Conservation (phyloP, 1,140 invertebrate genomes). For the Amyelois transitella region DNA sequence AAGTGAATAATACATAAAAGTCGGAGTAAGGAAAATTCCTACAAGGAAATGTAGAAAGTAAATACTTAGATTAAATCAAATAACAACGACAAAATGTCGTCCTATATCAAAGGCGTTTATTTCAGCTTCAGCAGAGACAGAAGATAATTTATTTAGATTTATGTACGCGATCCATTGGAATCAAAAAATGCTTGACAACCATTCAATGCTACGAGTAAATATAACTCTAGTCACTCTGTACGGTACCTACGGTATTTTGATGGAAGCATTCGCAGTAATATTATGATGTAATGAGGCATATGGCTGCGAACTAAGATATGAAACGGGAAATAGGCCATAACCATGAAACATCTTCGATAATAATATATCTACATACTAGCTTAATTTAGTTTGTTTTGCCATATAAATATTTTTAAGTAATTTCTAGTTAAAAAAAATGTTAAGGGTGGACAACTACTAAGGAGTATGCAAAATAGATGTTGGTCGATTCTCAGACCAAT, state of each 20-base stretch:
- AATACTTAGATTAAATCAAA: not conserved
- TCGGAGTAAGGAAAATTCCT: too few relatives aligned
- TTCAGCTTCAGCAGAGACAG: conserved; percentile 5
- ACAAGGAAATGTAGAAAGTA: not conserved
- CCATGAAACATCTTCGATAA: not conserved
- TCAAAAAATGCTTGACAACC: conserved; percentile 27
- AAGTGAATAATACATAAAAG: too few relatives aligned
- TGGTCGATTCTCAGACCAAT: too few relatives aligned
- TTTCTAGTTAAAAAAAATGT: too few relatives aligned
- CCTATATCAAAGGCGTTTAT: not conserved
- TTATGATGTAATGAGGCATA: not conserved
- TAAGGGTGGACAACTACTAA: too few relatives aligned
- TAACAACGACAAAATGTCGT: not conserved
- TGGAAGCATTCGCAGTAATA: not conserved
- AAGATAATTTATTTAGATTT: conserved; percentile 19
- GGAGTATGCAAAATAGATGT: too few relatives aligned
- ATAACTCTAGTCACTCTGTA: too few relatives aligned
- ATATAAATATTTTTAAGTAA: too few relatives aligned
- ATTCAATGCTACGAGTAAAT: conserved; percentile 3
- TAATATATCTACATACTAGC: not conserved
- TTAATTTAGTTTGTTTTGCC: too few relatives aligned
- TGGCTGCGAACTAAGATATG: not conserved
- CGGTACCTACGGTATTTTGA: conserved; percentile 3
- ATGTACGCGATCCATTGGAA: conserved; percentile 25
- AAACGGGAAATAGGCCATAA: not conserved